Evolutionary conservation across 2,888 invertebrate species (phyloP), one percentile per base, ranked within the genome.

Genomic region (Apamea sordens): DNA sequence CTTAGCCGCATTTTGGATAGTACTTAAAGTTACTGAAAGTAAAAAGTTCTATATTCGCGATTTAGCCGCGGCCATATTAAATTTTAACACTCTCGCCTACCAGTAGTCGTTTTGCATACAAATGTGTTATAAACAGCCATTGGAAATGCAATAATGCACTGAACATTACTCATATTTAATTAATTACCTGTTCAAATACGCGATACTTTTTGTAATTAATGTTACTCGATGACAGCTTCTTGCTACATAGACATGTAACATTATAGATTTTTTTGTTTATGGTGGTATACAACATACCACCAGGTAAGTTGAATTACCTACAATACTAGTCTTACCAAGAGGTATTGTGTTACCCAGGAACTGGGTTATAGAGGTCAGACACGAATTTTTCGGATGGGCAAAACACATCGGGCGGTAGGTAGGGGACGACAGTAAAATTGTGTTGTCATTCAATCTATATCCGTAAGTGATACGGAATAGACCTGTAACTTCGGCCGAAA

Each of bases 131-230:
- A 84, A 85, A 83, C 80, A 84, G 75, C 81, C 72, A 87, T 87
- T 85, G 85, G 87, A 85, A 85, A 85, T 85, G 87, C 85, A 87
- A 87, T 85, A 85, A 87, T 85, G 87, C 81, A 84, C 87, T 75
- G 76, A 64, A 77, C 85, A 82, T 85, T 78, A 86, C 72, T 86
- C 86, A 86, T 86, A 87, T 76, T 82, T 87, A 86, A 86, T 86
- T 87, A 86, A 86, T 86, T 86, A 86, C 86, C 85, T 87, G 87
- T 87, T 80, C 80, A 80, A 85, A 85, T 85, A 85, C 76, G 84
- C 85, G 80, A 85, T 85, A 87, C 80, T 85, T 85, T 85, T 87
- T 87, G 69, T 87, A 80, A 85, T 85, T 84, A 85, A 80, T 85
- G 74, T 68, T 73, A 69, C 61, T 65, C 67, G 76, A 74, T 85